Evolutionary conservation across 1,140 invertebrate species (phyloP), one percentile per base, ranked within the genome.

Genomic region (Hylyphantes graminicola): DNA sequence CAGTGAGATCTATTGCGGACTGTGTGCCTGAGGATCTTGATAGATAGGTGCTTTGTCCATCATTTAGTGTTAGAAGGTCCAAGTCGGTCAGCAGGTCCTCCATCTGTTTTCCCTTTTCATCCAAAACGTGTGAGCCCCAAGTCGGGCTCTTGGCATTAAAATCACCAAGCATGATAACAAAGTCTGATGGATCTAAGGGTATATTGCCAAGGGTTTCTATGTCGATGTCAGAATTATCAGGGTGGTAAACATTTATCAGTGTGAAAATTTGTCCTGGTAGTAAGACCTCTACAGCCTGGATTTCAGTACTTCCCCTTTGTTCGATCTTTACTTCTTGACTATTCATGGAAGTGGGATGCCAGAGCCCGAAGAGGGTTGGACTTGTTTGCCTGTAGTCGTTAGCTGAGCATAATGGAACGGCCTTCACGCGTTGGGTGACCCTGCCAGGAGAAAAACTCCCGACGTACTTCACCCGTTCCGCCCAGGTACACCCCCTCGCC

Each of bases 211-310:
- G 21, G 65, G 48, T 48, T 35, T 68, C 65, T 68, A n/a, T 68
- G 48, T 68, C 21, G 65, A 68, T 68, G n/a, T 68, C 21, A 50
- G 48, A 68, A 48, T 68, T 68, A 48, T 68, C 65, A 10, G 21
- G 65, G n/a, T 68, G 21, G n/a, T 68, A 68, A n/a, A 68, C 65
- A 68, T 68, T 48, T 68, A 68, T 48, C 21, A 68, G 65, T 3
- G 65, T 68, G 48, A 68, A 68, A 8, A 21, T 65, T 11, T 65
- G 64, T 65, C 4, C 17, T 5, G 8, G 64, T 13, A 65, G 64
- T 12, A 65, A 65, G 4, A 65, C 8, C 0, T 65, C 64, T 65
- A 10, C 17, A n/a, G 64, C 64, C 15, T 65, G 64, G 17, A 65
- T 65, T 21, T 65, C 19, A 17, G 64, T 65, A 21, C 3, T 65